Evolutionary conservation across 2,113 vertebrate species (phyloP).

Genomic region (Coracopsis vasa): DNA sequence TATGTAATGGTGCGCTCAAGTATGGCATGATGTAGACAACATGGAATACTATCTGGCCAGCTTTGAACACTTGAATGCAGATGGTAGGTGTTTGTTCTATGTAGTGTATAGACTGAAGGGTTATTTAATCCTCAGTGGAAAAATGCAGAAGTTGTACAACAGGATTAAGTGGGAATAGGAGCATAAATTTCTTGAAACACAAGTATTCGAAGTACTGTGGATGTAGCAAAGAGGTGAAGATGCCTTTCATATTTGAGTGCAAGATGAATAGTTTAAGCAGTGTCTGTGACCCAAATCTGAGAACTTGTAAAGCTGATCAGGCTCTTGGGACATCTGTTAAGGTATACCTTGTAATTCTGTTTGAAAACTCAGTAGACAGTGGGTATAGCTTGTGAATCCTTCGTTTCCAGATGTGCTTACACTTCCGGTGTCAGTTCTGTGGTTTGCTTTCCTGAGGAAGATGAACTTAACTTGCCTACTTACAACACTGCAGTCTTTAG

Average conservation of each 20-base stretch:
- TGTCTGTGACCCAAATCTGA: neutral
- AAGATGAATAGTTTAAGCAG: neutral
- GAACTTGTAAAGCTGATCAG: neutral
- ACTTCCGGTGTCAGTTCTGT: neutral
- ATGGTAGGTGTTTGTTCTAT: neutral
- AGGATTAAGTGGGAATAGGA: neutral
- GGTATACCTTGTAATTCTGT: neutral
- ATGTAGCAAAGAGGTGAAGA: neutral
- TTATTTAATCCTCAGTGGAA: neutral
- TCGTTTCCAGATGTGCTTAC: neutral
- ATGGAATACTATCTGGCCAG: neutral
- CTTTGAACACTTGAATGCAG: neutral
- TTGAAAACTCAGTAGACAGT: neutral
- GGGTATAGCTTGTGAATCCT: neutral
- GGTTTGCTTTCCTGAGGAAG: neutral
- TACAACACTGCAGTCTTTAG: neutral
- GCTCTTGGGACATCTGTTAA: neutral
- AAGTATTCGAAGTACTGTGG: neutral
- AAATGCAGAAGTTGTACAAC: accelerated
- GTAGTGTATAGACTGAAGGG: neutral
- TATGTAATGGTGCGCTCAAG: neutral
- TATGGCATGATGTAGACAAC: neutral
- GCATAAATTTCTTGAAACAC: neutral
- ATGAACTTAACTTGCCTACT: neutral
- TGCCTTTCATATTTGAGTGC: accelerated